These are phyloP conservation scores for Halcyon malimbica DNA, from an alignment of 2,113 vertebrate species.

Conservation along the genomic window DNA sequence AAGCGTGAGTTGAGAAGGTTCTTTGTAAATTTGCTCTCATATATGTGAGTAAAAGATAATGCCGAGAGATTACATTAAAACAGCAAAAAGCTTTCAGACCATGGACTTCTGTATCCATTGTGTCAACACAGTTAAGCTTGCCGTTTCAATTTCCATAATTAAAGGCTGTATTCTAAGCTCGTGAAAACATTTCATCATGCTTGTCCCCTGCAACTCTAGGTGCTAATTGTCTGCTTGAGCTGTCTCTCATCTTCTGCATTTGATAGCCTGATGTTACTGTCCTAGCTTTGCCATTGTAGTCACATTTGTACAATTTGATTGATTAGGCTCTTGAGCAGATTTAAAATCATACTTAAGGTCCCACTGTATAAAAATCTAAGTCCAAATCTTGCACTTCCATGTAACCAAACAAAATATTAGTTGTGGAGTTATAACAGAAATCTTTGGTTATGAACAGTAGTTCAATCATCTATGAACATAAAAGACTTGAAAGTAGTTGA, in stretches of 20 bases:
- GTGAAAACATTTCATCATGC: neutral
- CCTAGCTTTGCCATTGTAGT: neutral
- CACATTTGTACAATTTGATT: neutral
- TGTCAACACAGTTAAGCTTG: neutral
- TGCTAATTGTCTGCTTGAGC: neutral
- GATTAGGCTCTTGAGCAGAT: neutral
- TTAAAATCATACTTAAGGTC: neutral
- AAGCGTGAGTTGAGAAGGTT: neutral
- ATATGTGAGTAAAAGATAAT: neutral
- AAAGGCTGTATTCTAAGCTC: neutral
- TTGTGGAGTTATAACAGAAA: neutral
- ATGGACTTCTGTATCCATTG: neutral
- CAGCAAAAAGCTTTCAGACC: neutral
- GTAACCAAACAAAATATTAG: neutral
- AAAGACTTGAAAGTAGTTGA: neutral
- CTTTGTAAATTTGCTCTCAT: neutral
- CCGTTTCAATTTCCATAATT: neutral
- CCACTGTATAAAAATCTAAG: neutral
- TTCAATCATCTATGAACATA: neutral
- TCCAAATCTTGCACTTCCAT: neutral
- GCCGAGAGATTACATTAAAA: neutral
- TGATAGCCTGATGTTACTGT: neutral
- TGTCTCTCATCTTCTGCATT: neutral
- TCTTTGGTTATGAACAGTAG: neutral
- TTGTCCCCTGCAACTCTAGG: neutral